These are phyloP conservation scores for Aplocera efformata DNA, from an alignment of 2,888 invertebrate genomes.

Conservation along the genomic window DNA sequence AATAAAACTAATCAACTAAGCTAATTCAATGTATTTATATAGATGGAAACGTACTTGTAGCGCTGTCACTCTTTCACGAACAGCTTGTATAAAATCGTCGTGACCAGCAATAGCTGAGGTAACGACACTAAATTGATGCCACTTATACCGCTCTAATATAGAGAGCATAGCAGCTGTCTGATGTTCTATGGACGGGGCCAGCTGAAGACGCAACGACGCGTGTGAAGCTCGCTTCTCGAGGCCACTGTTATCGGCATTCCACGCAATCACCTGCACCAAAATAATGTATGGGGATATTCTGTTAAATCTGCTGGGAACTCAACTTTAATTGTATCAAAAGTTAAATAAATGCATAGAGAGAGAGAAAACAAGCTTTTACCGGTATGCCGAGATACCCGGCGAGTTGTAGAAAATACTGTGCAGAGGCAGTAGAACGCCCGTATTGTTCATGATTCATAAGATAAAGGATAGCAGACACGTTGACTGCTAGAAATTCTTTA, in stretches of 20 bases:
- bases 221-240: conserved; percentile 89
- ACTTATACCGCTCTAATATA: conserved; percentile 96
- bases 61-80: conserved; percentile 91
- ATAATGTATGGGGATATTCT: background rate
- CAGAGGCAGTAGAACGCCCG: conserved; percentile 94
- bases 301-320: too few species aligned
- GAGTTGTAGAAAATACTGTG: conserved; percentile 95
- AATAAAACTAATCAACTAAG: conserved; percentile 1
- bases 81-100: conserved; percentile 96
- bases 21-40: background rate
- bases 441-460: conserved; percentile 98
- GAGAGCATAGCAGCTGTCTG: conserved; percentile 98
- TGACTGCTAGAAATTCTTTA: conserved; percentile 92
- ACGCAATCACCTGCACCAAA: conserved; percentile 87
- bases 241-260: conserved; percentile 98
- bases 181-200: conserved; percentile 98
- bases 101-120: conserved; percentile 96
- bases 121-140: conserved; percentile 97
- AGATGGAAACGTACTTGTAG: conserved; percentile 82
- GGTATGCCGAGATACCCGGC: conserved; percentile 97
- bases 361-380: conserved; percentile 72
- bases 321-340: conserved; percentile 1
- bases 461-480: conserved; percentile 95
- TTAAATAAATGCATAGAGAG: conserved; percentile 21
- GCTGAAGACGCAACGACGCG: conserved; percentile 93